Evolutionary conservation across 1,140 invertebrate genomes (phyloP).

Genomic region (Pogonomyrmex barbatus): DNA sequence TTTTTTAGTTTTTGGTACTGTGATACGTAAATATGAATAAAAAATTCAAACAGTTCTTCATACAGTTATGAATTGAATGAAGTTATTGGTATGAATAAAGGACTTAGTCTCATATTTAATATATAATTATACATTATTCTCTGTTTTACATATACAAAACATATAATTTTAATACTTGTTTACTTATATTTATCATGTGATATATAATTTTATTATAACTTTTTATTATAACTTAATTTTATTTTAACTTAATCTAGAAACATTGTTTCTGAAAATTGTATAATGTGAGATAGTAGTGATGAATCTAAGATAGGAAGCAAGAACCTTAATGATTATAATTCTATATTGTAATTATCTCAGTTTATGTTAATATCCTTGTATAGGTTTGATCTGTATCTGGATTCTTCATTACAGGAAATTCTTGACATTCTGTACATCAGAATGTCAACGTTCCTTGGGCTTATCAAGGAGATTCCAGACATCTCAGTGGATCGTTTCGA

Average conservation of each 20-base stretch:
- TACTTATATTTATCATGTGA: too few species aligned
- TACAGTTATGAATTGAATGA: too few species aligned
- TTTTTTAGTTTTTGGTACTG: not conserved
- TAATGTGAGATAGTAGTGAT: not conserved
- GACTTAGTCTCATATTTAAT: too few species aligned
- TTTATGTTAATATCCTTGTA: not conserved
- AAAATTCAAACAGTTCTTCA: not conserved
- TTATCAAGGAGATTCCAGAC: conserved; percentile 88
- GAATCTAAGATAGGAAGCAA: too few species aligned
- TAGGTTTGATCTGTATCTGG: conserved; percentile 64
- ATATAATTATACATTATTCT: too few species aligned
- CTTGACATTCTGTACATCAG: conserved; percentile 61
- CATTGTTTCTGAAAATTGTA: not conserved
- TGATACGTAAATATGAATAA: not conserved
- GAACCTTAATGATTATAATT: not conserved
- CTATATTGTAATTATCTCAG: not conserved
- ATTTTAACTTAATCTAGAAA: too few species aligned
- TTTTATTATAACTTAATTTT: too few species aligned
- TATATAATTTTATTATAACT: too few species aligned
- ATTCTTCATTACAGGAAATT: conserved; percentile 79
- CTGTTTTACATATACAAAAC: too few species aligned
- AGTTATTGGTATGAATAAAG: too few species aligned
- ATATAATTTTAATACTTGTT: too few species aligned
- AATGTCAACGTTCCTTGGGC: conserved; percentile 89
- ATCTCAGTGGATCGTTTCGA: conserved; percentile 89